phyloP scores from a whole-genome alignment of 2,797 vertebrate genomes.

The Natrix natrix region DNA sequence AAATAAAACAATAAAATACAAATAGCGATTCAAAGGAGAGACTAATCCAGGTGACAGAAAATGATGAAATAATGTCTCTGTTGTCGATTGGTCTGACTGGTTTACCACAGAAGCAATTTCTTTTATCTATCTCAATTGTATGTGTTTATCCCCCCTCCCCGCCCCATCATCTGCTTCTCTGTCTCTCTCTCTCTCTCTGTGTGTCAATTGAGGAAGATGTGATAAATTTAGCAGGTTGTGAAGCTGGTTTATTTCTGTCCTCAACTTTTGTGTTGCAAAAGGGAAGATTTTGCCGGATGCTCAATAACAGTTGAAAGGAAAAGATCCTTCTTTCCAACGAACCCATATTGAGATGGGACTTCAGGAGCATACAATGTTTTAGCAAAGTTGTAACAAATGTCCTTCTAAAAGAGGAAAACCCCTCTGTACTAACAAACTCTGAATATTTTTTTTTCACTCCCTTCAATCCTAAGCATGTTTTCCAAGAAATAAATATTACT shows the following conservation, averaged over 20 bases:
- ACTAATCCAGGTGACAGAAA: conserved; percentile 59
- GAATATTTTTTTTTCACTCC: background rate
- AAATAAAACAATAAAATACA: conserved; percentile 65
- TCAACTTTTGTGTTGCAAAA: conserved; percentile 37
- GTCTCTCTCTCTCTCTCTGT: conserved; percentile 35
- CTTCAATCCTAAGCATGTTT: background rate
- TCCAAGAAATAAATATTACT: background rate
- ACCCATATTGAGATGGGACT: background rate
- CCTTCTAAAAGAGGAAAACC: background rate
- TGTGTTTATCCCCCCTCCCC: background rate
- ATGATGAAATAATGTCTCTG: conserved; percentile 63
- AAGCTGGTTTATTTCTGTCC: conserved; percentile 28
- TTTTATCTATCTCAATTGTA: conserved; percentile 55
- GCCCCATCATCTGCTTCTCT: conserved; percentile 39
- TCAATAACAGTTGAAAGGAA: background rate
- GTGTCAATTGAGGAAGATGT: conserved; percentile 34
- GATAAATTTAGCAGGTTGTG: conserved; percentile 59
- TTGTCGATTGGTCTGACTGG: conserved; percentile 50
- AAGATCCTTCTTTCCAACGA: background rate
- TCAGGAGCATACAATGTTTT: background rate
- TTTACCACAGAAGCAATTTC: conserved; percentile 51
- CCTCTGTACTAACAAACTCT: background rate
- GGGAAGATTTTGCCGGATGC: conserved; percentile 31
- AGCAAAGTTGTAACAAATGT: background rate
- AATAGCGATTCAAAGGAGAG: conserved; percentile 56